Evolutionary conservation across 2,797 vertebrate genomes (phyloP).

Genomic region (Girardinus metallicus): DNA sequence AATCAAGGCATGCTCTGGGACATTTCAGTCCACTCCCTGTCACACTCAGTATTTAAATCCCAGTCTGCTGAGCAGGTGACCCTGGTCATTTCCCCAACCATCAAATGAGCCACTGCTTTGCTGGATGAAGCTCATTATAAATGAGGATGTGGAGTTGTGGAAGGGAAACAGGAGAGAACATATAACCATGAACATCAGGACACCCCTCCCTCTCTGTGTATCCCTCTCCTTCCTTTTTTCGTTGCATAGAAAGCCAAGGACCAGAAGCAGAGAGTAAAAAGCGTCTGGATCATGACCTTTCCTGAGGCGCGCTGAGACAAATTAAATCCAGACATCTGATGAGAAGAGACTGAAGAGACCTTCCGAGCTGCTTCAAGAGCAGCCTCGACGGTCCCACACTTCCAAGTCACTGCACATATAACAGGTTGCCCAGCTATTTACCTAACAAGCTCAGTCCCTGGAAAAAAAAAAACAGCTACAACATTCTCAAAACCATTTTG

Average conservation of each 20-base stretch:
- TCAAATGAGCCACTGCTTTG: conserved; percentile 74
- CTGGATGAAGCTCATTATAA: conserved; percentile 77
- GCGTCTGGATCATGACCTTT: conserved; percentile 82
- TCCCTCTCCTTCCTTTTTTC: conserved; percentile 24
- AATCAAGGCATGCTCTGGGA: conserved; percentile 75
- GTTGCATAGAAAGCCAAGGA: conserved; percentile 63
- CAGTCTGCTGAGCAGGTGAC: conserved; percentile 68
- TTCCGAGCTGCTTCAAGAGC: conserved; percentile 64
- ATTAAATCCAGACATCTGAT: conserved; percentile 80
- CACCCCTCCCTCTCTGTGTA: conserved; percentile 48
- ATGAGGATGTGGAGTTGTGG: conserved; percentile 59
- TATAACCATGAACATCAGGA: conserved; percentile 48
- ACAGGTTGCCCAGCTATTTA: conserved; percentile 62
- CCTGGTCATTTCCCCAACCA: conserved; percentile 61
- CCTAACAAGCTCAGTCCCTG: conserved; percentile 44
- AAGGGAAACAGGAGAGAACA: conserved; percentile 32
- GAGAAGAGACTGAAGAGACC: conserved; percentile 73
- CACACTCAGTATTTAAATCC: conserved; percentile 66
- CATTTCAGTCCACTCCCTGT: conserved; percentile 63
- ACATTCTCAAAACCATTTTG: conserved; percentile 12
- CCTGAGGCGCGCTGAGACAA: conserved; percentile 76
- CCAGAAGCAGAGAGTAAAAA: conserved; percentile 67
- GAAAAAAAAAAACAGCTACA: background rate
- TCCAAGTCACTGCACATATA: conserved; percentile 66
- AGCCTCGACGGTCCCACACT: conserved; percentile 55